Evolutionary conservation across 2,888 invertebrate species (phyloP), one percentile per base, ranked within the genome.

Genomic region (Cepaea hortensis): DNA sequence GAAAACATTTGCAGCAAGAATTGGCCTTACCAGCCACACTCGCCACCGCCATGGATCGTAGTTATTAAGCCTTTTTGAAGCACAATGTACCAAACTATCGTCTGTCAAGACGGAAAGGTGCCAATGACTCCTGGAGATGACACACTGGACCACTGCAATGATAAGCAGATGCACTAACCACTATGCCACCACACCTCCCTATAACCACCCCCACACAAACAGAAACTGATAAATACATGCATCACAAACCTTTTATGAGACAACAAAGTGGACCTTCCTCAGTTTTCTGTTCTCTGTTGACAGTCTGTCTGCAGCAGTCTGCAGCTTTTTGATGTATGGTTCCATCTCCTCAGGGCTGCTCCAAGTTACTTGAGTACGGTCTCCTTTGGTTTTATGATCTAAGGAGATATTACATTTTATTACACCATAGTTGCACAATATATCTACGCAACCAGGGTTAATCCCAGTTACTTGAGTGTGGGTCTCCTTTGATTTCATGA

Each of bases 311-410:
- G 98, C 97, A 0, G 97, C 96, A 3, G 95, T 95, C 94, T 98
- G 97, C 68, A 99, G 95, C 89, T 96, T 96, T 73, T 96, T 96
- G 0, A 98, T 98, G 94, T 99, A 99, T 77, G 96, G 96, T 90
- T 97, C 97, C 5, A 99, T 96, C 6, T 97, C 97, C 83, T 96
- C 96, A 9, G 97, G 96, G 92, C 98, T 97, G 89, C 97, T 97
- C 99, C 99, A 99, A 72, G 97, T 98, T 3, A 99, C 97, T 89
- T 94, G 92, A 13, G 94, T 92, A 84, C 92, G 91, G 48, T 93
- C 93, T 55, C 93, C 94, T 86, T 93, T 93, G 1, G 90, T 87
- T 87, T 93, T 93, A 23, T 91, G 90, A 7, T 93, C 93, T 94
- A 84, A 3, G 80, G 68, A 80, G 77, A 82, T 65, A 77, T 77